phyloP scores from a whole-genome alignment of 2,797 vertebrate species.

The Pterois miles region DNA sequence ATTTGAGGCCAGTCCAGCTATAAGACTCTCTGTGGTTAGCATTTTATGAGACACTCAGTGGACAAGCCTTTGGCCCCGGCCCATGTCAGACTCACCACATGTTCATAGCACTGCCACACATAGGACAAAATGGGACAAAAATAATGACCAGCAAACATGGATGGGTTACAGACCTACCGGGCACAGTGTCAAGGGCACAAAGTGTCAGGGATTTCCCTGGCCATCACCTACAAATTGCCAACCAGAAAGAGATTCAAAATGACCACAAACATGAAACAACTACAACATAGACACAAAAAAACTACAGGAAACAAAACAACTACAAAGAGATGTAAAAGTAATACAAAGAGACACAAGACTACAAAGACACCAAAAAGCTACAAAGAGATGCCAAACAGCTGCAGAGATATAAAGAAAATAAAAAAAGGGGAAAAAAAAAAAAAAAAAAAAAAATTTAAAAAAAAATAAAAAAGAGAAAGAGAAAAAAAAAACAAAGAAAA shows the following conservation, averaged over 20 bases:
- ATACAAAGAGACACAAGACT: no score
- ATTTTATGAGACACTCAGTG: slow-evolving; percentile 56
- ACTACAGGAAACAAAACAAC: no score
- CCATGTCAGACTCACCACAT: slow-evolving; percentile 50
- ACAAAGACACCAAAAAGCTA: not conserved
- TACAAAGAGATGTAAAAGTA: not conserved
- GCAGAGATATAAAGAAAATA: not conserved
- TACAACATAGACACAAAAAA: not conserved
- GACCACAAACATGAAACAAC: not conserved
- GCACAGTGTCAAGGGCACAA: not conserved
- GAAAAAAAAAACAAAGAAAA: no score
- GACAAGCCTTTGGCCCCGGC: slow-evolving; percentile 44
- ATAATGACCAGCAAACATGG: slow-evolving; percentile 29
- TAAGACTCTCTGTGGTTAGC: slow-evolving; percentile 43
- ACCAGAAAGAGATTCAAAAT: not conserved
- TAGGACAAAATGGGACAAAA: slow-evolving; percentile 3
- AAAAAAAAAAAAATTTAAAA: no score
- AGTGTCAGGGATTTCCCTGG: not conserved
- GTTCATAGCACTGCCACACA: slow-evolving; percentile 30
- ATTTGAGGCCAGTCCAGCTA: slow-evolving; percentile 45
- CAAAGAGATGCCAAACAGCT: not conserved
- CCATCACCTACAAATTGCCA: not conserved
- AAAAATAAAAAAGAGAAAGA: no score
- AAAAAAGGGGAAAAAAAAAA: not conserved
- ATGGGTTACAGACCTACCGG: not conserved